phyloP scores from a whole-genome alignment of 2,797 vertebrate genomes.

The Epinephelus coioides region DNA sequence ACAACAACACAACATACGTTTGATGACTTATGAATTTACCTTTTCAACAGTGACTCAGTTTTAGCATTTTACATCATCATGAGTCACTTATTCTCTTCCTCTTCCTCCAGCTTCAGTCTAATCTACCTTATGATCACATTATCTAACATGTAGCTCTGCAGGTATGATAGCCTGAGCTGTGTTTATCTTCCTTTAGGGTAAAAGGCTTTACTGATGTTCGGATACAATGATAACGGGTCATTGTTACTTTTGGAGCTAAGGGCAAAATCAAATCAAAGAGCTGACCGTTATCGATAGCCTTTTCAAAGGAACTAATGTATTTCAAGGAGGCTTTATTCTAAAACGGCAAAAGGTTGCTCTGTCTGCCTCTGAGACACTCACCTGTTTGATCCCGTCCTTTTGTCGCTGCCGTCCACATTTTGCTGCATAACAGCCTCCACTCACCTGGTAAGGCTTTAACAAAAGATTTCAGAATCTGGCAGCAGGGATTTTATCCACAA shows the following conservation, averaged over 20 bases:
- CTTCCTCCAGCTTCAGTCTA: conserved; percentile 1
- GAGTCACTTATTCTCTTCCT: not conserved
- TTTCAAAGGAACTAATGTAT: not conserved
- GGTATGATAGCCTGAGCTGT: conserved; percentile 26
- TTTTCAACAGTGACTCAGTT: not conserved
- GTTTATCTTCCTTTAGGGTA: conserved; percentile 19
- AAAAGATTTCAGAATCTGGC: not conserved
- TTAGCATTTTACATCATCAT: not conserved
- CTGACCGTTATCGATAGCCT: not conserved
- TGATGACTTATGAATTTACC: not conserved
- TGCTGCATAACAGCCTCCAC: not conserved
- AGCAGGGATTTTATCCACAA: conserved; percentile 1
- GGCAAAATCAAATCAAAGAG: conserved; percentile 10
- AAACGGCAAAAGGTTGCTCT: not conserved
- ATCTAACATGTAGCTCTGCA: conserved; percentile 23
- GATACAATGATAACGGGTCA: conserved; percentile 2
- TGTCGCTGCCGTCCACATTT: not conserved
- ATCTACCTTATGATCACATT: conserved; percentile 18
- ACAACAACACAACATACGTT: not conserved
- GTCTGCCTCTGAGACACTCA: not conserved
- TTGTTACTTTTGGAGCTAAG: conserved; percentile 6
- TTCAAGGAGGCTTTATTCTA: not conserved
- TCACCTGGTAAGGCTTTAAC: not conserved
- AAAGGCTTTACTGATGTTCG: conserved; percentile 26
- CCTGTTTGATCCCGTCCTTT: conserved; percentile 12